Percentiles rank a stretch among this genome's conserved stretches.
Evolutionary conservation across 2,113 vertebrate species (phyloP).

Genomic region (Ia io): DNA sequence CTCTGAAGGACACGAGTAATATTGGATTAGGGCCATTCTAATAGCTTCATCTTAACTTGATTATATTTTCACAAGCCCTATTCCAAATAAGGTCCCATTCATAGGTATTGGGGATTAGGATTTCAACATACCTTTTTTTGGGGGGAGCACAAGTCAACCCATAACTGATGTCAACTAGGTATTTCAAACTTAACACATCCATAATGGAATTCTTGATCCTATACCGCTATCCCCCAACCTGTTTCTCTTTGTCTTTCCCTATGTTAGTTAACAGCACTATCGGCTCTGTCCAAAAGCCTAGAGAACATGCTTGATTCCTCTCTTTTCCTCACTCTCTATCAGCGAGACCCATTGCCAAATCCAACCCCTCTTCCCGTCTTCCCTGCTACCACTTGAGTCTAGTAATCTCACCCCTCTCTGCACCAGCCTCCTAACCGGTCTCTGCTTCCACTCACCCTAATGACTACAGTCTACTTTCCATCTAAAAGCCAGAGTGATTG

Average conservation of each 20-base stretch:
- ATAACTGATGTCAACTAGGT: not conserved
- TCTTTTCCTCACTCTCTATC: not conserved
- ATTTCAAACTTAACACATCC: not conserved
- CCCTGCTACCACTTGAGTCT: no score
- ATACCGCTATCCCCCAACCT: not conserved
- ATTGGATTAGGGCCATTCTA: not conserved
- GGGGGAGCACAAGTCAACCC: not conserved
- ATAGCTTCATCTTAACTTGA: not conserved
- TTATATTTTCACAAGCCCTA: not conserved
- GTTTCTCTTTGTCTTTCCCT: not conserved
- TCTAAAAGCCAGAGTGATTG: slow-evolving; percentile 31
- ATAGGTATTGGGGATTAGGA: not conserved
- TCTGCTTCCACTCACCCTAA: not conserved
- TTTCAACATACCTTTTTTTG: not conserved
- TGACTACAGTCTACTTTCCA: not conserved
- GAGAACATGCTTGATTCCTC: not conserved
- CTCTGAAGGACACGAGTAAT: not conserved
- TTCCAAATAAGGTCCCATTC: not conserved
- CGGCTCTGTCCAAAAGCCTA: not conserved
- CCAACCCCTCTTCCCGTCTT: rapidly evolving
- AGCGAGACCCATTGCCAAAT: not conserved
- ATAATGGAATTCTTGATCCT: not conserved
- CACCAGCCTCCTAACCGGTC: not conserved
- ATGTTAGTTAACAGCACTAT: not conserved
- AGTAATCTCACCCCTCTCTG: not conserved